Evolutionary conservation across 2,888 invertebrate species (phyloP), one percentile per base, ranked within the genome.

Genomic region (Amiota communis): DNA sequence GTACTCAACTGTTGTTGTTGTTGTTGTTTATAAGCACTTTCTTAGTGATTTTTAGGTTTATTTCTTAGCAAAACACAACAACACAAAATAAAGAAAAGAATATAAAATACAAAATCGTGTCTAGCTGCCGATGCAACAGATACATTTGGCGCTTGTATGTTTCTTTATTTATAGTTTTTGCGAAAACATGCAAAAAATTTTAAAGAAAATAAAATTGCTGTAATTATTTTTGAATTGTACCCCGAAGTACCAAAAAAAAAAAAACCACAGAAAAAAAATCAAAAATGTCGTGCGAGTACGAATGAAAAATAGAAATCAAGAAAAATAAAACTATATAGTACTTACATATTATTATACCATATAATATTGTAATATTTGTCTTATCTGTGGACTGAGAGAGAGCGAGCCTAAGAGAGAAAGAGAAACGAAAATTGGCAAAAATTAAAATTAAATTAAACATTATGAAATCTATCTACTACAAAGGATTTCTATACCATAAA

Each of bases 171-270:
- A 64, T 64, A 64, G 65, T 17, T 67, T 67, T 67, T 67, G 48
- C 20, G 46, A 12, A 20, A 51, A 51, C 8, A 61, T 17, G 20
- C 17, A 63, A 63, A 63, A 63, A 36, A 11, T 68, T 68, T 48
- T 53, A 53, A 68, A 68, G 67, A 9, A 68, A 68, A 68, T 53
- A 49, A 68, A 68, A 70, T 75, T 77, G 75, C 70, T 77, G 76
- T 81, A 80, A 81, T 81, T 80, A 80, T 79, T 79, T 80, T 79
- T 78, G 80, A 81, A 81, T 81, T 77, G 23, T 13, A 8, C 20
- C 15, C 59, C 15, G 8, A 59, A 59, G 59, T 59, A 59, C 59
- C 53, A 47, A 17, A 59, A 17, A 17, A 4, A 59, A 11, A 63
- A 46, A 63, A 12, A 46, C 46, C 46, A 12, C 46, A 46, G n/a